Evolutionary conservation across 1,140 invertebrate genomes (phyloP), one percentile per base, ranked within the genome.

Genomic region (Helicoverpa armigera): DNA sequence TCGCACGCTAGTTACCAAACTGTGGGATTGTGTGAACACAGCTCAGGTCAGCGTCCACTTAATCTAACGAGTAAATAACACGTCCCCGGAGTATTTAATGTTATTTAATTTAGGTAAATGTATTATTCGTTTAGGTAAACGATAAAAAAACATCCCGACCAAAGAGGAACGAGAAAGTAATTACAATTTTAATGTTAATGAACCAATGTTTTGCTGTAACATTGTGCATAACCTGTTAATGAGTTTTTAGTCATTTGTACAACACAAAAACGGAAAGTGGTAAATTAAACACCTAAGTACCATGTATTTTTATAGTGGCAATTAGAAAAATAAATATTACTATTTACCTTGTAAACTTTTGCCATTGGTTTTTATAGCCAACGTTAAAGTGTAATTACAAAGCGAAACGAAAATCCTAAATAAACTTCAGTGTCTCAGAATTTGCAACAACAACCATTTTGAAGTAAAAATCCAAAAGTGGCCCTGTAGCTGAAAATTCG

Each of bases 151-250:
- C 58, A 61, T 11, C 16, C 35, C 0, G 43, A 18, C 63, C 65
- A 48, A 23, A 50, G 16, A 67, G 65, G 13, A 61, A 69, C 65
- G 65, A 69, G 43, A 69, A 69, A 50, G 65, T 69, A 69, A 69
- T 69, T 69, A 69, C 65, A 50, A 69, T 69, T 69, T 67, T 43
- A 50, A 69, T 50, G 65, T 23, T 69, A 48, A 69, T 69, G 48
- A 50, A 50, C n/a, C 43, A 67, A 67, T 50, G 16, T 67, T 67
- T 67, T 67, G 43, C 35, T 13, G 63, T 50, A 50, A 48, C 43
- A 18, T 10, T 67, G 35, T 67, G 16, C 16, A 67, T 50, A 48
- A 67, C 16, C 63, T 67, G 48, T 65, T 67, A 67, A 67, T 67
- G 35, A 10, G 2, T n/a, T 4, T 67, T 35, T 48, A 48, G 35